Conservation (phyloP, 2,888 invertebrate species). For the Schrankia costaestrigalis region DNA sequence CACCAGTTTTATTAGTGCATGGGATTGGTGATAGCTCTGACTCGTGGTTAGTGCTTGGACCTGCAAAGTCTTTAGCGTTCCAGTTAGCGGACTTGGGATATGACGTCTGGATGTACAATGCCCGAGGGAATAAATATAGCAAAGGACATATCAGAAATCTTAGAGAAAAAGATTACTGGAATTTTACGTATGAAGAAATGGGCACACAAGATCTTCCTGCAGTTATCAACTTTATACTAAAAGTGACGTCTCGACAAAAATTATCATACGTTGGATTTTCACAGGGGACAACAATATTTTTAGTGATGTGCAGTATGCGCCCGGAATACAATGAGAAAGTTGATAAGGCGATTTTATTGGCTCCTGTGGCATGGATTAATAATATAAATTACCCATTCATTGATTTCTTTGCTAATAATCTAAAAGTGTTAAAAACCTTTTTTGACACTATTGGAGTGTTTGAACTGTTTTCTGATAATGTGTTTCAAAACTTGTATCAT, state of each 20-base stretch:
- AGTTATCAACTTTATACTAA: constrained; percentile 57
- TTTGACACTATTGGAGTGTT: constrained; percentile 47
- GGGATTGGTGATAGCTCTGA: constrained; percentile 70
- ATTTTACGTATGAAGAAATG: constrained; percentile 70
- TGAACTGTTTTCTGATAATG: constrained; percentile 51
- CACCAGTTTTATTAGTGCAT: constrained; percentile 61
- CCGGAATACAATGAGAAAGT: constrained; percentile 65
- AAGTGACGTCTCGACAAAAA: constrained; percentile 38
- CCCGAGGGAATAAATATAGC: constrained; percentile 68
- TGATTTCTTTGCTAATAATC: constrained; percentile 42
- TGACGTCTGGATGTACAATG: constrained; percentile 67
- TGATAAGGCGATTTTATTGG: constrained; percentile 57
- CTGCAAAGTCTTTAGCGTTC: constrained; percentile 54
- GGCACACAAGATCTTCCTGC: constrained; percentile 63
- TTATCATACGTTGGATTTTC: constrained; percentile 68
- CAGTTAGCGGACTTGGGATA: constrained; percentile 54
- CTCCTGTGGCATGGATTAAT: constrained; percentile 61
- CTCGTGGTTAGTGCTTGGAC: constrained; percentile 64
- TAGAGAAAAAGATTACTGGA: constrained; percentile 52
- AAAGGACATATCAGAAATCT: constrained; percentile 48
- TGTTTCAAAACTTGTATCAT: constrained; percentile 43
- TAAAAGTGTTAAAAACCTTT: constrained; percentile 34
- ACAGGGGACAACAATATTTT: constrained; percentile 65
- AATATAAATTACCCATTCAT: constrained; percentile 51
- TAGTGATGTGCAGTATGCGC: constrained; percentile 58